These are phyloP conservation scores for Strigamia transsilvanica DNA, from an alignment of 2,888 invertebrate species.

Conservation along the genomic window DNA sequence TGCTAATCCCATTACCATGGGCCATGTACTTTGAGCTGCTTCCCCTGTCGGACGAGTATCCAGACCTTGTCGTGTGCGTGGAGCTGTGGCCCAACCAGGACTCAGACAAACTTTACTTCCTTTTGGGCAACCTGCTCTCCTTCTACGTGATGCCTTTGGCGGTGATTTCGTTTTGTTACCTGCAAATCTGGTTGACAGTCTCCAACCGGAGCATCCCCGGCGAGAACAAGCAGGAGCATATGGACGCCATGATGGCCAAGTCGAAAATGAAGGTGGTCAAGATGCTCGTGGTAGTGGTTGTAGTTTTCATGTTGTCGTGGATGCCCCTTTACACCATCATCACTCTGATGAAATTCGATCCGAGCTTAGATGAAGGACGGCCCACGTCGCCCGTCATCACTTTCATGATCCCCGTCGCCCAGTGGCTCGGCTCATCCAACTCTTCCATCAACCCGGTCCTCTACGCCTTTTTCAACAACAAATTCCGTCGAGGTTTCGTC, in stretches of 20 bases:
- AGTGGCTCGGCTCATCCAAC: slow-evolving; percentile 92
- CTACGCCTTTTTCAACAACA: slow-evolving; percentile 94
- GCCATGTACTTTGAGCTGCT: slow-evolving; percentile 80
- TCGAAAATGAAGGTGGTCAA: slow-evolving; percentile 94
- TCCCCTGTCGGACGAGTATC: slow-evolving; percentile 41
- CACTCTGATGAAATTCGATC: slow-evolving; percentile 84
- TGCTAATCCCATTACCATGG: slow-evolving; percentile 88
- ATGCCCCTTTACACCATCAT: slow-evolving; percentile 89
- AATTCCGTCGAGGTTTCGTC: slow-evolving; percentile 87
- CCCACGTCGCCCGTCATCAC: slow-evolving; percentile 57
- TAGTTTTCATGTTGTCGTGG: slow-evolving; percentile 93
- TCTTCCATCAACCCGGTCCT: slow-evolving; percentile 95
- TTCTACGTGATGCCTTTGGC: slow-evolving; percentile 92
- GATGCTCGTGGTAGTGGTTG: slow-evolving; percentile 91
- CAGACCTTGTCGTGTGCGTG: slow-evolving; percentile 54
- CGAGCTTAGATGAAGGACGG: slow-evolving; percentile 72
- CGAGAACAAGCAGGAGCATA: slow-evolving; percentile 88
- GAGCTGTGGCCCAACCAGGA: slow-evolving; percentile 79
- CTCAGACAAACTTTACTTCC: slow-evolving; percentile 84
- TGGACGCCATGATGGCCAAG: slow-evolving; percentile 91
- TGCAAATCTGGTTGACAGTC: slow-evolving; percentile 89
- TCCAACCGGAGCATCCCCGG: slow-evolving; percentile 88
- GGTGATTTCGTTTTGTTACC: slow-evolving; percentile 89
- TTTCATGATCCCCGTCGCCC: slow-evolving; percentile 82
- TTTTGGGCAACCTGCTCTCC: slow-evolving; percentile 85